Evolutionary conservation across 2,888 invertebrate genomes (phyloP), one percentile per base, ranked within the genome.

Genomic region (Hemistola chrysoprasaria): DNA sequence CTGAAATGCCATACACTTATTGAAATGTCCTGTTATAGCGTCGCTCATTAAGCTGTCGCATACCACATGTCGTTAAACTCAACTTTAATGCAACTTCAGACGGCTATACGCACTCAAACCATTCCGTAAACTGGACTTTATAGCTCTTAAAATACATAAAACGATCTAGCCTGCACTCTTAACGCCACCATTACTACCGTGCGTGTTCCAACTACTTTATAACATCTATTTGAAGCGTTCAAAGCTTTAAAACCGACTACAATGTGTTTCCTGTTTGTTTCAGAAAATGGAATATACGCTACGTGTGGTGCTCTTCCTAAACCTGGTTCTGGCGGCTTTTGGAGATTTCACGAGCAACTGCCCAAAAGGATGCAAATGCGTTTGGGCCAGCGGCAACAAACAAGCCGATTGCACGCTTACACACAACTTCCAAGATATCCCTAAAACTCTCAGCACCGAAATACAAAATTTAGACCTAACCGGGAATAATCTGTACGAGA

Each of bases 361-460:
- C 73, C 91, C 92, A 6, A 71, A 88, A 50, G 87, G 88, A 40
- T 97, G 97, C 85, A 92, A 93, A 65, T 97, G 97, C 74, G 93
- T 93, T 51, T 97, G 97, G 97, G 92, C 92, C 16, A 93, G 93
- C 44, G 96, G 97, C 3, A 95, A 94, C 74, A 95, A 94, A 71
- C 93, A 93, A 10, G 97, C 96, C 1, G 94, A 95, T 57, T 97
- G 97, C 4, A 3, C 16, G 16, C n/a, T n/a, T n/a, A n/a, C n/a
- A n/a, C n/a, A n/a, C n/a, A n/a, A 90, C n/a, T 88, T 95, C 21
- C 90, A 88, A 29, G 84, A 91, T 20, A 92, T 97, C 52, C 97
- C 97, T 0, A 87, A 84, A 46, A 91, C 92, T 35, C 83, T 97
- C 22, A 95, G 94, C 66, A 82, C 91, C 22, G 94, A 95, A 47